Base-by-base conservation (phyloP, 2,888 invertebrate genomes). In the Nemurella pictetii region DNA sequence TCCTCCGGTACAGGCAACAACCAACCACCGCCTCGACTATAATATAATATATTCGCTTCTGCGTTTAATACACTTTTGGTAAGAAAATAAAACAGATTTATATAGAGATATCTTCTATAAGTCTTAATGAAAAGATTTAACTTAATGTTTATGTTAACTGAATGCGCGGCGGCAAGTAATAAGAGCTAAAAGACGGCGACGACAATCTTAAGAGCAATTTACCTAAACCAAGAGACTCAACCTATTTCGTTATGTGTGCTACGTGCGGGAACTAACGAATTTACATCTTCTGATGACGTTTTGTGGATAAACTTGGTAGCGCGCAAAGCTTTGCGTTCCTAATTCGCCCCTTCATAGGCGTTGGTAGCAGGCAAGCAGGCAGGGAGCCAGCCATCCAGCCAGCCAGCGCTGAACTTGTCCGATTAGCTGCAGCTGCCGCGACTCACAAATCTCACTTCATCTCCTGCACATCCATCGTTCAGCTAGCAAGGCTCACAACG, bases 341-440 rank as follows among this genome's bases (percentile, higher is more conserved):
- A 55, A 82, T 82, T 82, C 73, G 27, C 93, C 92, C 93, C 86
- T 93, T 93, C 87, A 91, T 92, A 84, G 93, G 87, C 92, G 12
- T 7, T 35, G 35, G 5, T 7, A 35, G 35, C 94, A 4, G 35
- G 12, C 35, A 35, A 35, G 35, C 35, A 35, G 35, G 35, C 35
- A 35, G 35, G 94, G 77, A 93, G 93, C 89, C 93, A 94, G 80
- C 89, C 93, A 87, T 94, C 94, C 94, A 91, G 94, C 93, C 85
- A 30, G 30, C 72, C 75, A 72, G 83, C 30, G 15, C 77, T 75
- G 82, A 85, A 85, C 82, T 85, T 85, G 74, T n/a, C n/a, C 85
- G 85, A 85, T 85, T 85, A 85, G 78, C 82, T 77, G 82, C 85
- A 85, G 80, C 85, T 85, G 85, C 78, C 75, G 73, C 55, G 28